Conservation (phyloP, 2,113 vertebrate species). For the Gymnarchus niloticus region DNA sequence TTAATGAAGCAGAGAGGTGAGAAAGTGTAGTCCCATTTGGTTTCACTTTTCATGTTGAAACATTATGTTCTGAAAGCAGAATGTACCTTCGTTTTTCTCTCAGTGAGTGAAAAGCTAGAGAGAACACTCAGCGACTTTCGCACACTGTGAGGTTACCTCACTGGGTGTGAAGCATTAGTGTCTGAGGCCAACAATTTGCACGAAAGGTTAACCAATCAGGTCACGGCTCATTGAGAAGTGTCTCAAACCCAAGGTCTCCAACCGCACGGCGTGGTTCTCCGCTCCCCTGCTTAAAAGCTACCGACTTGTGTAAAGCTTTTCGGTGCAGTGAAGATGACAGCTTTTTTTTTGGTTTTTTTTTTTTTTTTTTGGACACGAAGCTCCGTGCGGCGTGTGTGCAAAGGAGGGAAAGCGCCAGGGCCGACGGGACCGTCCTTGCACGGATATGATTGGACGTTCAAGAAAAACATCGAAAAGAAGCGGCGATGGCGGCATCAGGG, state of each 20-base stretch:
- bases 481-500: constrained; percentile 63
- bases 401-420: neutral
- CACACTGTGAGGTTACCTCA: neutral
- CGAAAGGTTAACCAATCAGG: neutral
- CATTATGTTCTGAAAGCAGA: neutral
- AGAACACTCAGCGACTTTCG: neutral
- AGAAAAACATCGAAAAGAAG: constrained; percentile 63
- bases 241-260: neutral
- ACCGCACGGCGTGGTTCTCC: neutral
- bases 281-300: neutral
- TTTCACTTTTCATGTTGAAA: neutral
- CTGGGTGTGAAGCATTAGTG: neutral
- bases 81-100: neutral
- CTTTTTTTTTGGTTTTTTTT: neutral
- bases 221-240: neutral
- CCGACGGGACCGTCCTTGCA: constrained; percentile 38
- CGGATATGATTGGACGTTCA: constrained; percentile 38
- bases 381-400: neutral
- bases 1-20: neutral
- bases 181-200: neutral
- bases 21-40: neutral
- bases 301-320: constrained; percentile 2
- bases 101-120: neutral
- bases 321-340: neutral
- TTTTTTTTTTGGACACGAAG: constrained; percentile 1